Conservation (phyloP, 1,140 invertebrate species). For the Arion vulgaris region DNA sequence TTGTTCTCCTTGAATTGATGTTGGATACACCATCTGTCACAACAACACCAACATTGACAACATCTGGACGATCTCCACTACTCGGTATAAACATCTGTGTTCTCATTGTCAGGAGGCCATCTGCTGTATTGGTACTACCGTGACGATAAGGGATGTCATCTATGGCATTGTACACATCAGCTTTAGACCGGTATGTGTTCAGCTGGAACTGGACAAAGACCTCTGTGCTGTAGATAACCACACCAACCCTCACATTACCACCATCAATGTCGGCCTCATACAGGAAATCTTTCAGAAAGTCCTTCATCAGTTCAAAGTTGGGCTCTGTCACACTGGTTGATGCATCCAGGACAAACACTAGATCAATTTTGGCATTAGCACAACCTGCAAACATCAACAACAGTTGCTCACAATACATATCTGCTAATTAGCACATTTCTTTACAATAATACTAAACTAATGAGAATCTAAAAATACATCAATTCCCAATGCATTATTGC, state of each 20-base stretch:
- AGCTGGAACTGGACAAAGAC: conserved; percentile 28
- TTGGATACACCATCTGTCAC: conserved; percentile 31
- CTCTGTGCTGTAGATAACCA: conserved; percentile 15
- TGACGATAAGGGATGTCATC: conserved; percentile 14
- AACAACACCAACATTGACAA: conserved; percentile 19
- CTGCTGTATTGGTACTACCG: conserved; percentile 29
- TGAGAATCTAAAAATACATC: too few species aligned
- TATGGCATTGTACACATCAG: conserved; percentile 26
- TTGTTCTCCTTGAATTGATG: conserved; percentile 17
- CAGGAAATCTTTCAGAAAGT: conserved; percentile 27
- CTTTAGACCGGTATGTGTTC: background rate
- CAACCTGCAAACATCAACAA: conserved; percentile 4
- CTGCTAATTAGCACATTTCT: too few species aligned
- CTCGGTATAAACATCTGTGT: conserved; percentile 1
- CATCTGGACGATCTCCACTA: conserved; percentile 20
- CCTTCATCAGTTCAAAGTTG: conserved; percentile 33
- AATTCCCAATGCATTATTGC: too few species aligned
- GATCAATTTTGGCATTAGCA: conserved; percentile 18
- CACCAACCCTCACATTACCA: conserved; percentile 22
- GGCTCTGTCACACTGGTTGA: conserved; percentile 26
- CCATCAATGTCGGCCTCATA: conserved; percentile 15
- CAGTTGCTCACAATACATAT: too few species aligned
- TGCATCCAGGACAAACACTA: conserved; percentile 28
- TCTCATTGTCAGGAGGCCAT: conserved; percentile 15
- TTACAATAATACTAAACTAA: background rate